Evolutionary conservation across 2,888 invertebrate species (phyloP).

Genomic region (Drosophila fungiperda): DNA sequence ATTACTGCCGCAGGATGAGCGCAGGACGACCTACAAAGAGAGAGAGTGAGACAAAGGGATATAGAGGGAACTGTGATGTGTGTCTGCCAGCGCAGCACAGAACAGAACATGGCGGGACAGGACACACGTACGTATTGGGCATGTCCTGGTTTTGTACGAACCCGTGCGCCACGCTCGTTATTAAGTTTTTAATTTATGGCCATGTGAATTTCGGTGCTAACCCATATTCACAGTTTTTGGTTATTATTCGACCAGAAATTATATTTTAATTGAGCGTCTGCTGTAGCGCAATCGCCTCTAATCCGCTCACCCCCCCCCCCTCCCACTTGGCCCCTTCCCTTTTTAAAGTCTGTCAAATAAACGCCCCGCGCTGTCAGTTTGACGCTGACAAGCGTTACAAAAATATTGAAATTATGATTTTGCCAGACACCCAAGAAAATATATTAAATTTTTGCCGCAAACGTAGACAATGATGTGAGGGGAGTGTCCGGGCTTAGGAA

Average conservation of each 20-base stretch:
- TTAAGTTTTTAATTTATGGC: slow-evolving; percentile 84
- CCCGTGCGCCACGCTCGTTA: slow-evolving; percentile 74
- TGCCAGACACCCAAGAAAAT: slow-evolving; percentile 62
- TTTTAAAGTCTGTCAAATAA: slow-evolving; percentile 73
- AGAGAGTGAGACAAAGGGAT: slow-evolving; percentile 11
- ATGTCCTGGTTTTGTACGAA: slow-evolving; percentile 79
- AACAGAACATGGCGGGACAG: slow-evolving; percentile 35
- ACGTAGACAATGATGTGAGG: slow-evolving; percentile 1
- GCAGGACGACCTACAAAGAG: slow-evolving; percentile 29
- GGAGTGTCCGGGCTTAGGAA: slow-evolving; percentile 41
- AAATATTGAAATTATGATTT: slow-evolving; percentile 80
- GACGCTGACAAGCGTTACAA: slow-evolving; percentile 64
- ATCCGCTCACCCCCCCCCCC: neutral
- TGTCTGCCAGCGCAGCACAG: slow-evolving; percentile 31
- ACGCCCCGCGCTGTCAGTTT: slow-evolving; percentile 66
- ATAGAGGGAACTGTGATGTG: slow-evolving; percentile 61
- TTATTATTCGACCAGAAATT: slow-evolving; percentile 66
- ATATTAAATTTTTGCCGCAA: slow-evolving; percentile 69
- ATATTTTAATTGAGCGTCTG: slow-evolving; percentile 80
- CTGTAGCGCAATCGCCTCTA: slow-evolving; percentile 14
- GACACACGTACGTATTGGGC: slow-evolving; percentile 71
- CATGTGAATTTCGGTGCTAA: slow-evolving; percentile 61
- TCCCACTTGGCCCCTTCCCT: neutral
- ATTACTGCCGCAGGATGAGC: slow-evolving; percentile 82
- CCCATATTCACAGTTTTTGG: slow-evolving; percentile 25